Conservation (phyloP, 2,888 invertebrate genomes). For the Acronicta leporina region DNA sequence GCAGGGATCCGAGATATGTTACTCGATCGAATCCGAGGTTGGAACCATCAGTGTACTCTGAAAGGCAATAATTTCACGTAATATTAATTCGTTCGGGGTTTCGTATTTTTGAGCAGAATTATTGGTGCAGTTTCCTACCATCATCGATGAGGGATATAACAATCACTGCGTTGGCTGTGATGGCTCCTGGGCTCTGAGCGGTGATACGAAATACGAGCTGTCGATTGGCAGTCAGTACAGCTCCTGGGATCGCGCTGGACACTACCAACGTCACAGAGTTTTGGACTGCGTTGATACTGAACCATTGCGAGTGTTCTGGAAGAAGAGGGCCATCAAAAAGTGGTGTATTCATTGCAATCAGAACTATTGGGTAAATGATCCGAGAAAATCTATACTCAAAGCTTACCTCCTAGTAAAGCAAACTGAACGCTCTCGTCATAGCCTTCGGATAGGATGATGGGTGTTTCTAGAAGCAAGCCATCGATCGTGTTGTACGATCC, state of each 20-base stretch:
- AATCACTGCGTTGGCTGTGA: constrained; percentile 46
- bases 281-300: constrained; percentile 23
- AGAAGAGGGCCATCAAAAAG: constrained; percentile 9
- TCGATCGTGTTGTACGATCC: constrained; percentile 41
- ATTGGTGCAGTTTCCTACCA: constrained; percentile 1
- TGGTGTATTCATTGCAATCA: neutral
- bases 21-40: constrained; percentile 14
- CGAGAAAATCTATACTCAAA: neutral
- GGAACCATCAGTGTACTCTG: constrained; percentile 2
- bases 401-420: constrained; percentile 56
- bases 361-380: neutral
- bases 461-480: constrained; percentile 35
- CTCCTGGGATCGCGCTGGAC: constrained; percentile 44
- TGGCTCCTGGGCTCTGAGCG: constrained; percentile 46
- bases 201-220: constrained; percentile 52
- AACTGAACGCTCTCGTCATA: constrained; percentile 52
- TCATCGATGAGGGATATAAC: constrained; percentile 41
- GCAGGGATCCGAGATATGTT: constrained; percentile 38
- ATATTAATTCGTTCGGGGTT: no score
- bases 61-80: constrained; percentile 5
- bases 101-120: neutral
- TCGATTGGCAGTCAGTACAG: constrained; percentile 47
- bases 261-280: constrained; percentile 41
- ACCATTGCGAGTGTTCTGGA: constrained; percentile 51
- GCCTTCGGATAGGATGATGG: constrained; percentile 46